These are phyloP conservation scores for Gopherus evgoodei DNA, from an alignment of 2,113 vertebrate species.

Conservation along the genomic window DNA sequence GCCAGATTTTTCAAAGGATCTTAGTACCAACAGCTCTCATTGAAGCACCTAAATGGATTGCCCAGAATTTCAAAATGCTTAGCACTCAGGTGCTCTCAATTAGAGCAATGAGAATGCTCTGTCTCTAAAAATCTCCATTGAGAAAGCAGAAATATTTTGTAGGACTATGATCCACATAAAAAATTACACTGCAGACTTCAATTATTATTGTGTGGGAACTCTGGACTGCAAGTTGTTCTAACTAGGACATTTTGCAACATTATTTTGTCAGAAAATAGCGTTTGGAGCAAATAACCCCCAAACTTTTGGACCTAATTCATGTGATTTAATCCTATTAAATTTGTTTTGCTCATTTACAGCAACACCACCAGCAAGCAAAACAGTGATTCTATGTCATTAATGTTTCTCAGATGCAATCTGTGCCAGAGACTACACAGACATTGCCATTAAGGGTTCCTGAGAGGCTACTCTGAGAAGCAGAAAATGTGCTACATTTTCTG, in stretches of 20 bases:
- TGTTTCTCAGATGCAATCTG: conserved; percentile 4
- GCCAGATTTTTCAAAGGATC: neutral
- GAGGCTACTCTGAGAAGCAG: conserved; percentile 48
- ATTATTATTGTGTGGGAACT: neutral
- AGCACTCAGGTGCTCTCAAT: neutral
- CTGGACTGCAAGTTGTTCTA: conserved; percentile 2
- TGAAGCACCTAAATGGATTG: neutral
- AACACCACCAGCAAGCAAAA: conserved; percentile 26
- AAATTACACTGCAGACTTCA: neutral
- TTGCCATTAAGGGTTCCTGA: conserved; percentile 48
- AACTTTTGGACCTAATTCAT: conserved; percentile 4
- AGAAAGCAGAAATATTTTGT: neutral
- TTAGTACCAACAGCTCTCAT: neutral
- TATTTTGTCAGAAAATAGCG: conserved; percentile 42
- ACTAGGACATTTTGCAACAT: conserved; percentile 18
- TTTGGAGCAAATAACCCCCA: conserved; percentile 25
- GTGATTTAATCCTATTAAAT: conserved; percentile 50
- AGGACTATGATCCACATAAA: neutral
- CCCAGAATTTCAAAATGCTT: neutral
- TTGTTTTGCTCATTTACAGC: conserved; percentile 52
- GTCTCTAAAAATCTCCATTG: neutral
- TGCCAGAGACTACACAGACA: conserved; percentile 23
- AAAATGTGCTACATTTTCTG: conserved; percentile 28
- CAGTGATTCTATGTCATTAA: conserved; percentile 35
- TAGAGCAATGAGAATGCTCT: neutral